Percentiles rank a stretch among this genome's conserved stretches.
These are phyloP conservation scores for Alviniconcha strummeri DNA, from an alignment of 2,888 invertebrate genomes.

Conservation along the genomic window DNA sequence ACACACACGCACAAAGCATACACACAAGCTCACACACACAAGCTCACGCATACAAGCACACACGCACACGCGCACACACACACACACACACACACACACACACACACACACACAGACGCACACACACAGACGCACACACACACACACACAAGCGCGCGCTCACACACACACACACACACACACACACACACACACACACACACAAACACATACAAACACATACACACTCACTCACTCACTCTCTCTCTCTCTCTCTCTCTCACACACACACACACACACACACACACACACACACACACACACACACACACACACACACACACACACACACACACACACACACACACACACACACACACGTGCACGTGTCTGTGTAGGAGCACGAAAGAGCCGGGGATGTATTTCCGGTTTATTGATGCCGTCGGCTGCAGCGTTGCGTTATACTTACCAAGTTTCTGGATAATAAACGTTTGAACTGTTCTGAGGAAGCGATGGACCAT, in stretches of 20 bases:
- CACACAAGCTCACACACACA: background rate
- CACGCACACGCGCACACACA: background rate
- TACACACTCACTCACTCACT: background rate
- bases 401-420: too few relatives aligned
- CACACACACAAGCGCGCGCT: background rate
- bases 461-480: too few relatives aligned
- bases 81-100: slow-evolving; percentile 1
- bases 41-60: background rate
- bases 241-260: too few relatives aligned
- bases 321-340: slow-evolving; percentile 1
- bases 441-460: too few relatives aligned
- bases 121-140: background rate
- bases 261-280: slow-evolving; percentile 1
- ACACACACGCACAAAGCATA: background rate
- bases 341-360: background rate
- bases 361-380: background rate
- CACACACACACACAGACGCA: background rate
- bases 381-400: too few relatives aligned
- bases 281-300: background rate
- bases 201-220: background rate
- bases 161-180: slow-evolving; percentile 8
- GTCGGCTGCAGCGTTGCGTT: too few relatives aligned
- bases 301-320: slow-evolving; percentile 1
- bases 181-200: background rate
- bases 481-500: too few relatives aligned